A percentile compares a stretch with the other conserved stretches of the same genome.
These are phyloP conservation scores for Ochlodes sylvanus DNA, from an alignment of 2,888 invertebrate genomes.

Conservation along the genomic window DNA sequence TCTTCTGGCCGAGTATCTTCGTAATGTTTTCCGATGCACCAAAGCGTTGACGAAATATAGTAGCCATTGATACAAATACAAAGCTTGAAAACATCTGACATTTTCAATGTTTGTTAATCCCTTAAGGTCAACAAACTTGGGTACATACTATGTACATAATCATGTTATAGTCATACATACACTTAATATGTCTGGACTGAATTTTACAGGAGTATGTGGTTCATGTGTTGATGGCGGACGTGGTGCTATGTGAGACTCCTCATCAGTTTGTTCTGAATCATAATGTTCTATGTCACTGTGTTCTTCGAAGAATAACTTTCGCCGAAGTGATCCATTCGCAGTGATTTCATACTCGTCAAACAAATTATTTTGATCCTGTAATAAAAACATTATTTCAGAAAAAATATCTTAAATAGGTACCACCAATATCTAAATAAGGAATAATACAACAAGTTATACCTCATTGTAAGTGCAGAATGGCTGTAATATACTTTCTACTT, in stretches of 20 bases:
- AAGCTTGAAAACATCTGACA: too few species aligned
- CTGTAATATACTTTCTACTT: slow-evolving; percentile 86
- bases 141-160: too few species aligned
- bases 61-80: too few species aligned
- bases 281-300: slow-evolving; percentile 75
- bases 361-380: slow-evolving; percentile 72
- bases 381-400: slow-evolving; percentile 26
- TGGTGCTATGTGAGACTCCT: slow-evolving; percentile 56
- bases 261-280: slow-evolving; percentile 78
- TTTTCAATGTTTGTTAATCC: too few species aligned
- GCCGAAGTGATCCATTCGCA: slow-evolving; percentile 74
- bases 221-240: slow-evolving; percentile 67
- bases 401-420: slow-evolving; percentile 8
- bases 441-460: slow-evolving; percentile 52
- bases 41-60: too few species aligned
- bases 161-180: not conserved
- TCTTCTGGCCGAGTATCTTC: too few species aligned
- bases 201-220: slow-evolving; percentile 65
- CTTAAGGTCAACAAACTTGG: too few species aligned
- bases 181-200: slow-evolving; percentile 77
- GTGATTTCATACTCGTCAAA: slow-evolving; percentile 74
- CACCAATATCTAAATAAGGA: too few species aligned
- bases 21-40: too few species aligned
- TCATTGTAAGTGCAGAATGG: slow-evolving; percentile 86
- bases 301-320: slow-evolving; percentile 75